Percentiles rank a stretch among this genome's conserved stretches.
Conservation (phyloP, 2,888 invertebrate species). For the Hofmannophila pseudospretella region DNA sequence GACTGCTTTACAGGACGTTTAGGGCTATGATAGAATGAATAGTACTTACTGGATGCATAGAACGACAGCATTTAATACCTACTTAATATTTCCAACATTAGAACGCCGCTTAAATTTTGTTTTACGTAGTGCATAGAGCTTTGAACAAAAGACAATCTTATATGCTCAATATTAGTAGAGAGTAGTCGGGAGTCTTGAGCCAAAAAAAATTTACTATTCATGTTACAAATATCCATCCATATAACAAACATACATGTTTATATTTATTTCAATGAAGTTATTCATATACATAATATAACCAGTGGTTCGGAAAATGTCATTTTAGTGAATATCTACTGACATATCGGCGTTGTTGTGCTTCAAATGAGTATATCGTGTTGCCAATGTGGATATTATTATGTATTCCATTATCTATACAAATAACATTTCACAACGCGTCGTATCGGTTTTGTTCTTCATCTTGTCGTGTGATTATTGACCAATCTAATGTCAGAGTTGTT, state of each 20-base stretch:
- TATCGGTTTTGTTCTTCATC: too few species aligned
- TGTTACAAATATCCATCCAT: slow-evolving; percentile 28
- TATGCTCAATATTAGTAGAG: slow-evolving; percentile 13
- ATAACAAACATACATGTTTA: slow-evolving; percentile 4
- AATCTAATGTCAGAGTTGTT: too few species aligned
- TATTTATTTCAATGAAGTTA: slow-evolving; percentile 17
- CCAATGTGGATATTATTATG: too few species aligned
- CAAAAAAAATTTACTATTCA: slow-evolving; percentile 30
- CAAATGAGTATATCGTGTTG: slow-evolving; percentile 38
- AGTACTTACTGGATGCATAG: slow-evolving; percentile 40
- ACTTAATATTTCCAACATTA: slow-evolving; percentile 27
- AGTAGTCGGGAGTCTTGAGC: slow-evolving; percentile 18
- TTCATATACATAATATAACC: slow-evolving; percentile 16
- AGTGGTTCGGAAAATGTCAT: slow-evolving; percentile 22
- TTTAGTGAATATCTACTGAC: slow-evolving; percentile 55
- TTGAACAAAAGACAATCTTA: slow-evolving; percentile 45
- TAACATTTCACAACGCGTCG: too few species aligned
- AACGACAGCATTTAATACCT: slow-evolving; percentile 32
- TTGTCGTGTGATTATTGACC: too few species aligned
- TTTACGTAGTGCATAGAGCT: slow-evolving; percentile 35
- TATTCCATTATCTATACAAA: too few species aligned
- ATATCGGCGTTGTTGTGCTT: slow-evolving; percentile 72
- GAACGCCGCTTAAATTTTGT: slow-evolving; percentile 28
- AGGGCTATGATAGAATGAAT: slow-evolving; percentile 17
- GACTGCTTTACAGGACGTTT: slow-evolving; percentile 36